Evolutionary conservation across 2,797 vertebrate species (phyloP), one percentile per base, ranked within the genome.

Genomic region (Balearica regulorum): DNA sequence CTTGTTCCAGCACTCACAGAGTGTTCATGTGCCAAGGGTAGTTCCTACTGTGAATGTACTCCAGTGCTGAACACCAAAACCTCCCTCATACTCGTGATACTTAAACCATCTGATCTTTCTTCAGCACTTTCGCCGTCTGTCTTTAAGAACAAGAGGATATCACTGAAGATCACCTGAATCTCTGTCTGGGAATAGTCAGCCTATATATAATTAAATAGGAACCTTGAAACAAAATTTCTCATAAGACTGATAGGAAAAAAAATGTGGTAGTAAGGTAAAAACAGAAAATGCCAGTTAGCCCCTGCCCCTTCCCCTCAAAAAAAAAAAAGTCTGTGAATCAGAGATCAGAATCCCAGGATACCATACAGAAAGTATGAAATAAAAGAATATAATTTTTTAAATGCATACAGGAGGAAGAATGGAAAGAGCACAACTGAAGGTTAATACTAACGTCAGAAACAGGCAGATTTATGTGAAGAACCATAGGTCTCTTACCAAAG

Each of bases 261-360:
- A 33, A 51, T 13, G 5, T 58, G 13, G 16, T 29, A 24, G 26
- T 17, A 55, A 64, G 2, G 7, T 68, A 39, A 84, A 75, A 87
- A 70, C n/a, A 64, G 10, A 84, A 92, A 84, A 66, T 19, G 7
- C 3, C 57, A 22, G 11, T n/a, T 82, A 79, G 7, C 1, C 3
- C 8, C 8, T 68, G 11, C 4, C 28, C 5, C 6, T 4, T 2
- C 4, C 5, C 0, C 1, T 7, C 13, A 3, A 18, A 26, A 29
- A 28, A 12, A 37, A 46, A 64, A 20, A n/a, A n/a, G 16, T 37
- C 48, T 53, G 15, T 37, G 37, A 79, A 61, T 29, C 31, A 69
- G 58, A 71, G 49, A 68, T 5, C 13, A 35, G 16, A 60, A 68
- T 53, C 70, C 73, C 68, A 83, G 35, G 51, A 37, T 28, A 54